A percentile compares a stretch with the other conserved stretches of the same genome.
Conservation (phyloP, 2,797 vertebrate species). For the Labeo calbasu region DNA sequence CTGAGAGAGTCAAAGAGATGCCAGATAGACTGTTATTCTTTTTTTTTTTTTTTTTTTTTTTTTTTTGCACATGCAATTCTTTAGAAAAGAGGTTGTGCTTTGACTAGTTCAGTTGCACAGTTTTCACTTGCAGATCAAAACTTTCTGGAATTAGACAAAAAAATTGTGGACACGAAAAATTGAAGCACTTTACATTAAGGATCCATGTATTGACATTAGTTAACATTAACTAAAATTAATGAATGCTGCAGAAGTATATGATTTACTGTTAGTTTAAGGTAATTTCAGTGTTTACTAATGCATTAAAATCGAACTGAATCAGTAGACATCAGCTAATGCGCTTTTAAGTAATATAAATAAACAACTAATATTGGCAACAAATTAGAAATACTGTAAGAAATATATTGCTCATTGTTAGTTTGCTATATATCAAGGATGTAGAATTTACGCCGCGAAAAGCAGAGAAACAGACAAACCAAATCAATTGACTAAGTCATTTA, state of each 20-base stretch:
- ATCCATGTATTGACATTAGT: not conserved
- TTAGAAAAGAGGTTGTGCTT: too few relatives aligned
- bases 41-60: not conserved
- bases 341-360: not conserved
- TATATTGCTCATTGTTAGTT: not conserved
- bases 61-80: not conserved
- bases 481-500: too few relatives aligned
- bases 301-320: not conserved
- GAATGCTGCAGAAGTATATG: not conserved
- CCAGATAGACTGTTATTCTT: not conserved
- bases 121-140: not conserved
- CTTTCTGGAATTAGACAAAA: not conserved
- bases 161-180: not conserved
- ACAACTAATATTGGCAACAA: not conserved
- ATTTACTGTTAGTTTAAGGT: not conserved
- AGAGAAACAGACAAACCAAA: too few relatives aligned
- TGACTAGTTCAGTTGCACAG: not conserved
- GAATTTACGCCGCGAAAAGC: too few relatives aligned
- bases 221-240: not conserved
- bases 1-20: not conserved
- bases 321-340: not conserved
- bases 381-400: not conserved
- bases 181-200: not conserved
- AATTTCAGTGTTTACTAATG: not conserved
- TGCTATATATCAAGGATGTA: too few relatives aligned